Evolutionary conservation across 1,140 invertebrate species (phyloP).

Genomic region (Asbolus verrucosus): DNA sequence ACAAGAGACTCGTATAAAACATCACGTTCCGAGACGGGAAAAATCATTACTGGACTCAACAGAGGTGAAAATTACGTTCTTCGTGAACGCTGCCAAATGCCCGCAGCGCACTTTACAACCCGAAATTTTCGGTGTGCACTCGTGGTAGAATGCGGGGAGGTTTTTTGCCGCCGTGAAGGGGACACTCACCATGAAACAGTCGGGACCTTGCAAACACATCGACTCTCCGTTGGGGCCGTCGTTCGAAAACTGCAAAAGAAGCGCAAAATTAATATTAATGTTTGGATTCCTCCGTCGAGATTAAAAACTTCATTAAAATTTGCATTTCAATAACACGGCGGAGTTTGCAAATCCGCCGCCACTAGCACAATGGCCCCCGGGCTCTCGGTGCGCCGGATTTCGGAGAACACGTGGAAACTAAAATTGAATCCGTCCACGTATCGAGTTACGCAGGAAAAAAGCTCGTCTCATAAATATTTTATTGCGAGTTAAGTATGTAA

Average conservation of each 20-base stretch:
- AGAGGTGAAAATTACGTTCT: constrained; percentile 57
- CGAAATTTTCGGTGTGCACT: constrained; percentile 34
- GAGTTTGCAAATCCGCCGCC: constrained; percentile 6
- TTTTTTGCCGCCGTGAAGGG: neutral
- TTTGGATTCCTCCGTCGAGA: constrained; percentile 38
- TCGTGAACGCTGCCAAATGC: constrained; percentile 35
- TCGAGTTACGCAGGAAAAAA: constrained; percentile 1
- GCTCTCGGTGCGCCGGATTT: constrained; percentile 12
- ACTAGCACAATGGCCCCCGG: constrained; percentile 7
- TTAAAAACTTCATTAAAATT: constrained; percentile 57
- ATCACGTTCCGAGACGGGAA: constrained; percentile 43
- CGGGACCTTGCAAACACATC: constrained; percentile 73
- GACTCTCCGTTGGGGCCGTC: constrained; percentile 71
- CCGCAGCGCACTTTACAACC: constrained; percentile 24
- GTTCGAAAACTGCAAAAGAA: constrained; percentile 70
- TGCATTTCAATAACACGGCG: constrained; percentile 45
- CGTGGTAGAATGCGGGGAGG: neutral
- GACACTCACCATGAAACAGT: constrained; percentile 75
- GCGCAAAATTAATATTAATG: constrained; percentile 54
- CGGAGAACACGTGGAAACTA: constrained; percentile 4
- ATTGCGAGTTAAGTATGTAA: constrained; percentile 35
- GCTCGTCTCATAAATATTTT: constrained; percentile 35
- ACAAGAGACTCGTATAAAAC: constrained; percentile 36
- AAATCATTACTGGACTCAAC: constrained; percentile 56
- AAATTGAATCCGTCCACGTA: constrained; percentile 5